Conservation (phyloP, 2,797 vertebrate species). For the Enteromius viviparus region DNA sequence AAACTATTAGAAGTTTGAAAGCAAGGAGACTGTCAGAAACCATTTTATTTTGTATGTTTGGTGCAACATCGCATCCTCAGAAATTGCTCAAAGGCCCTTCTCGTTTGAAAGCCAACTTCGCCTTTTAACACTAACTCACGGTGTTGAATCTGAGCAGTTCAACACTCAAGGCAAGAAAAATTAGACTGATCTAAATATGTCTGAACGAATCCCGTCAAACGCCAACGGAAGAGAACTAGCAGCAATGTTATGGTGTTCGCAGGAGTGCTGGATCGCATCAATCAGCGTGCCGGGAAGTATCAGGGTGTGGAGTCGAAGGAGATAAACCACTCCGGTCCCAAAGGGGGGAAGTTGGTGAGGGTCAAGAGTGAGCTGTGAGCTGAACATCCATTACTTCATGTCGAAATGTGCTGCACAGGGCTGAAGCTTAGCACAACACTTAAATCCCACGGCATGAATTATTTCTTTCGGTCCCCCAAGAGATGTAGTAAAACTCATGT, state of each 20-base stretch:
- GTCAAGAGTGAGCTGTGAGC: slow-evolving; percentile 49
- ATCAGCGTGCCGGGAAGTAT: neutral
- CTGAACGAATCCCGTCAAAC: slow-evolving; percentile 49
- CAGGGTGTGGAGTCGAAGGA: slow-evolving; percentile 1
- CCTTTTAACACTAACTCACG: slow-evolving; percentile 44
- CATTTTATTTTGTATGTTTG: slow-evolving; percentile 45
- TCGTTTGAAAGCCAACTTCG: slow-evolving; percentile 34
- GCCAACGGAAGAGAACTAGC: slow-evolving; percentile 35
- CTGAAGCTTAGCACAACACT: slow-evolving; percentile 13
- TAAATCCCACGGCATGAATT: slow-evolving; percentile 26
- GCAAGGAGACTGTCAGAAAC: slow-evolving; percentile 51
- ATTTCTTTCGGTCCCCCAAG: neutral
- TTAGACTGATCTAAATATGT: slow-evolving; percentile 60
- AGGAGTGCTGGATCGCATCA: slow-evolving; percentile 12
- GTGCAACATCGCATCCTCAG: slow-evolving; percentile 34
- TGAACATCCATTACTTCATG: slow-evolving; percentile 43
- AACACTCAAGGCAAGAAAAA: slow-evolving; percentile 20
- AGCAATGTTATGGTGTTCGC: slow-evolving; percentile 27
- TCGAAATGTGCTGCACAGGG: slow-evolving; percentile 32
- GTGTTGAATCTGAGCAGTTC: slow-evolving; percentile 26
- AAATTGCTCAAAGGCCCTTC: slow-evolving; percentile 60
- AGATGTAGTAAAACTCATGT: slow-evolving; percentile 12
- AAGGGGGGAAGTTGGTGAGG: slow-evolving; percentile 9
- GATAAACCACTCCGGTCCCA: neutral
- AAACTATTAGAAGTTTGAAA: slow-evolving; percentile 53